Evolutionary conservation across 2,888 invertebrate genomes (phyloP).

Genomic region (Andrena flavipes): DNA sequence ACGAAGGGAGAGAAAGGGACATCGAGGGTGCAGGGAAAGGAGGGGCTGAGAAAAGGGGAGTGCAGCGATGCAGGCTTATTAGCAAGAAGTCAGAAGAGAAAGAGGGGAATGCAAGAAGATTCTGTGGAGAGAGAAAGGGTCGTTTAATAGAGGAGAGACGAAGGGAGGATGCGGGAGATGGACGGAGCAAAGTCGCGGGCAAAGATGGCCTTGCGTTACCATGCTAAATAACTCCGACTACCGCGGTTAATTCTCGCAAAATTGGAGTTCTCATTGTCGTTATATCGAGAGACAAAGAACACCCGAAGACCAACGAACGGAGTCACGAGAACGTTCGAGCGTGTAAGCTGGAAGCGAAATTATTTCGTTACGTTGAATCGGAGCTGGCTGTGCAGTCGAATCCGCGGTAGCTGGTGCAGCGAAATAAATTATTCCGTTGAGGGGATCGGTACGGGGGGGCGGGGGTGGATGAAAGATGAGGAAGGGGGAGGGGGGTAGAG

Average conservation of each 20-base stretch:
- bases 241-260: conserved; percentile 61
- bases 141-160: conserved; percentile 47
- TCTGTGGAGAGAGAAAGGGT: conserved; percentile 34
- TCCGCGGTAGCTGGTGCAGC: conserved; percentile 19
- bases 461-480: conserved; percentile 23
- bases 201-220: conserved; percentile 71
- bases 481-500: conserved; percentile 38
- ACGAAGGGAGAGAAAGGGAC: conserved; percentile 34
- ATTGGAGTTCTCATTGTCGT: conserved; percentile 16
- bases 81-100: conserved; percentile 66
- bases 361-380: conserved; percentile 27
- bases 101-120: conserved; percentile 53
- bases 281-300: neutral
- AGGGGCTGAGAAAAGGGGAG: conserved; percentile 50
- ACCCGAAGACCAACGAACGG: neutral
- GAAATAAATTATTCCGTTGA: conserved; percentile 53
- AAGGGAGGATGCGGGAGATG: conserved; percentile 19
- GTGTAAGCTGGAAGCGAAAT: conserved; percentile 31
- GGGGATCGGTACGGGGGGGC: neutral
- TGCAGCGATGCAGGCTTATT: conserved; percentile 68
- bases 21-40: conserved; percentile 35
- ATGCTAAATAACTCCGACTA: conserved; percentile 67
- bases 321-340: neutral
- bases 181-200: conserved; percentile 56
- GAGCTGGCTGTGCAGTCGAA: neutral